Evolutionary conservation across 2,113 vertebrate species (phyloP).

Genomic region (Ceyx cyanopectus): DNA sequence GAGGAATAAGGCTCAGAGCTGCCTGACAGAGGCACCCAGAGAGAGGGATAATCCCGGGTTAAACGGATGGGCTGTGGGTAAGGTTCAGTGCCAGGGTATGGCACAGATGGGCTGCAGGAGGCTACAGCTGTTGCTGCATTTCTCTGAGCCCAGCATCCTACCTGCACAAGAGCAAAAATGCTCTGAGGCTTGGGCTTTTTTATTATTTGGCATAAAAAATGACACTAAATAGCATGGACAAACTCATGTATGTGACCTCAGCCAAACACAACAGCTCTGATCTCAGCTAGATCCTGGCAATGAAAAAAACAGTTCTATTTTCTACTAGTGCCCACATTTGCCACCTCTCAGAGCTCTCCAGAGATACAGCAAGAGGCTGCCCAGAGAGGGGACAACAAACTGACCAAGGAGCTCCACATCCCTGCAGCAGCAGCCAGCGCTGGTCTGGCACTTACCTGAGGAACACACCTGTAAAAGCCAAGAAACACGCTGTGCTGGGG

Average conservation of each 20-base stretch:
- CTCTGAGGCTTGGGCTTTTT: not conserved
- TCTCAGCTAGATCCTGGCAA: not conserved
- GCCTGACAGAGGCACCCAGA: not conserved
- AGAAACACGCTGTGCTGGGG: accelerated
- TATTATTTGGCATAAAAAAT: not conserved
- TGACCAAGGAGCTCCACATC: not conserved
- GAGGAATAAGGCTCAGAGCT: not conserved
- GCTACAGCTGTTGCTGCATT: not conserved
- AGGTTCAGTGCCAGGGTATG: not conserved
- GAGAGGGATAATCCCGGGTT: not conserved
- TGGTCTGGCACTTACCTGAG: accelerated
- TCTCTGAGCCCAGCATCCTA: not conserved
- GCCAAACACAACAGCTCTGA: not conserved
- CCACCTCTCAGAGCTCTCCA: not conserved
- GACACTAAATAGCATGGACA: not conserved
- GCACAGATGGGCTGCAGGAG: not conserved
- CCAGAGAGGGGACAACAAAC: not conserved
- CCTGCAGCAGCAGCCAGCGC: not conserved
- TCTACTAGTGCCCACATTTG: not conserved
- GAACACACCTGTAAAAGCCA: accelerated
- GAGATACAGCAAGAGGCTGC: not conserved
- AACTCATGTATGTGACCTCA: not conserved
- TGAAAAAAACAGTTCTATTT: not conserved
- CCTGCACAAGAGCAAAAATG: not conserved
- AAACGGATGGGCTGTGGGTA: not conserved